Evolutionary conservation across 2,797 vertebrate genomes (phyloP).

Genomic region (Alcedo atthis): DNA sequence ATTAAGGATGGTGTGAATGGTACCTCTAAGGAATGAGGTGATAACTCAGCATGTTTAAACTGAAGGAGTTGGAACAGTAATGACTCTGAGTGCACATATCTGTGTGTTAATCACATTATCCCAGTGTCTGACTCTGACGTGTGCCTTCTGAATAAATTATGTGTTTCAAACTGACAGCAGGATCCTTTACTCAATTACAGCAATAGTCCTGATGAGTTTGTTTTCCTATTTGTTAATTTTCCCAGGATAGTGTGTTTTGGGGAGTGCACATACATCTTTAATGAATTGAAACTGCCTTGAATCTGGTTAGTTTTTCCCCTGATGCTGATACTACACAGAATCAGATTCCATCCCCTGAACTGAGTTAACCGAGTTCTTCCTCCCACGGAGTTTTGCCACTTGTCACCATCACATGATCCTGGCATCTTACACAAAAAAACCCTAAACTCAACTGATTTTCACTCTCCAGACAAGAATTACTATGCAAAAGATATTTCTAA

Average conservation of each 20-base stretch:
- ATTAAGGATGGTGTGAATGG: not conserved
- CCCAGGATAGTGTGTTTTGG: not conserved
- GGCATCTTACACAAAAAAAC: not conserved
- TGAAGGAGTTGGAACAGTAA: not conserved
- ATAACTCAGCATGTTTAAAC: not conserved
- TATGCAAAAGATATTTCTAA: not conserved
- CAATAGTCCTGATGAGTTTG: conserved; percentile 19
- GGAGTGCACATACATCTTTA: conserved; percentile 8
- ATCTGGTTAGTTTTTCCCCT: not conserved
- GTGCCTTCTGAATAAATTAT: conserved; percentile 11
- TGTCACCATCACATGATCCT: not conserved
- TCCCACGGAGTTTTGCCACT: not conserved
- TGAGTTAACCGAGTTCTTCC: not conserved
- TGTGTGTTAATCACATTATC: not conserved
- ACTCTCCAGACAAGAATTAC: not conserved
- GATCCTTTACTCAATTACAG: conserved; percentile 32
- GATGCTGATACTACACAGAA: not conserved
- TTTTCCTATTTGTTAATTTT: conserved; percentile 33
- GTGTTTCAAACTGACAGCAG: not conserved
- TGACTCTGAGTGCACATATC: not conserved
- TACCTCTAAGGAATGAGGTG: conserved; percentile 18
- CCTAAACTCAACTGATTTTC: not conserved
- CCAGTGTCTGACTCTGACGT: not conserved
- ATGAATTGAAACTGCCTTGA: not conserved
- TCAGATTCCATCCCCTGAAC: not conserved